phyloP scores from a whole-genome alignment of 2,113 vertebrate genomes.

The Brachyistius frenatus region DNA sequence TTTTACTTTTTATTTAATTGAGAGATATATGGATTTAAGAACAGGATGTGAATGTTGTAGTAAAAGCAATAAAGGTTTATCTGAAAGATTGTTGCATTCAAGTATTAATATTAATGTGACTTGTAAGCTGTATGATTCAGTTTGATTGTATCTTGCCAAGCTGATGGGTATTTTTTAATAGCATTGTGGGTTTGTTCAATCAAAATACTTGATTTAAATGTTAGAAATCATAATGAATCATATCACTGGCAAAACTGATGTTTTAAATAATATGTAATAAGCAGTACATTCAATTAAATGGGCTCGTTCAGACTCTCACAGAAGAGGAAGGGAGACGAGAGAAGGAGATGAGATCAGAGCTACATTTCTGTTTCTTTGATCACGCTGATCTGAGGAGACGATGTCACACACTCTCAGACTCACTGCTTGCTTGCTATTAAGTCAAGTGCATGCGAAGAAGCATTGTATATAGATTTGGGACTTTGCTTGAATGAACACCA shows the following conservation, averaged over 20 bases:
- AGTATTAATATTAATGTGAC: too few species aligned
- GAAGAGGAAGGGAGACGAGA: neutral
- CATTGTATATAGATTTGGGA: conserved; percentile 2
- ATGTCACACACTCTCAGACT: conserved; percentile 48
- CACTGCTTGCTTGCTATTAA: conserved; percentile 24
- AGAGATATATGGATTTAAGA: conserved; percentile 12
- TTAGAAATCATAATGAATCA: conserved; percentile 5
- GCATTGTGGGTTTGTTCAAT: too few species aligned
- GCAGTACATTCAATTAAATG: neutral
- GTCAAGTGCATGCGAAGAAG: conserved; percentile 16
- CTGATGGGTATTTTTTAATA: too few species aligned
- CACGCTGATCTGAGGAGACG: conserved; percentile 37
- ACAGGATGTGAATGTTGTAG: conserved; percentile 19
- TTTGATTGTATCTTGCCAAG: too few species aligned
- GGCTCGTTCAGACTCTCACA: neutral
- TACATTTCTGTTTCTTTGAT: neutral
- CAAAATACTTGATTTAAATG: too few species aligned
- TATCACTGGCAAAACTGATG: neutral
- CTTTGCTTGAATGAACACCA: conserved; percentile 3
- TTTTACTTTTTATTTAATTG: conserved; percentile 12
- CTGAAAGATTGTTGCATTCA: neutral
- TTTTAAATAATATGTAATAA: neutral
- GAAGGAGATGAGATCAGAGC: neutral
- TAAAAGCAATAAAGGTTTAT: conserved; percentile 26
- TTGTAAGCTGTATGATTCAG: too few species aligned